These are phyloP conservation scores for Cuniculus paca DNA, from an alignment of 2,797 vertebrate species.

Conservation along the genomic window DNA sequence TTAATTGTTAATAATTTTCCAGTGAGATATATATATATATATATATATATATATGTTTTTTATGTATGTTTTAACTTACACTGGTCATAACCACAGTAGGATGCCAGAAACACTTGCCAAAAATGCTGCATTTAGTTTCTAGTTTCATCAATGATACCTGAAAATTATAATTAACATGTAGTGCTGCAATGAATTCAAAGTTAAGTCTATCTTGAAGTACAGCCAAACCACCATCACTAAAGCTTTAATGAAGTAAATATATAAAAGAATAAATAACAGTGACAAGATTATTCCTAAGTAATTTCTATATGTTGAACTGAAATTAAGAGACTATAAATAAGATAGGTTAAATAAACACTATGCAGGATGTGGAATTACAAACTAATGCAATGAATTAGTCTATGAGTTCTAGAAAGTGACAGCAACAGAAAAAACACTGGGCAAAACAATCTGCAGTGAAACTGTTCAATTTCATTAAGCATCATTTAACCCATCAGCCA, in stretches of 20 bases:
- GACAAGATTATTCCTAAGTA: slow-evolving; percentile 54
- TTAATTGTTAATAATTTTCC: slow-evolving; percentile 47
- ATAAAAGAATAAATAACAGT: slow-evolving; percentile 63
- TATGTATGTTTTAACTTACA: neutral
- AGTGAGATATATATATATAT: neutral
- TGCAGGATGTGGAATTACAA: neutral
- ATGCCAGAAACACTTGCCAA: slow-evolving; percentile 43
- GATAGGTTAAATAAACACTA: slow-evolving; percentile 44
- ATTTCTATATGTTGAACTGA: slow-evolving; percentile 58
- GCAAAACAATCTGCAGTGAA: slow-evolving; percentile 13
- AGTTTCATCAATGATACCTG: slow-evolving; percentile 47
- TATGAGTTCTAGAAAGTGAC: slow-evolving; percentile 37
- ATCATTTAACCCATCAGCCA: slow-evolving; percentile 59
- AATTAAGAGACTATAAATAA: slow-evolving; percentile 43
- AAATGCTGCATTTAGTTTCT: slow-evolving; percentile 58
- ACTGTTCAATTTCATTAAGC: slow-evolving; percentile 54
- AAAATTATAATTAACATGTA: slow-evolving; percentile 60
- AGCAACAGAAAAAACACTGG: slow-evolving; percentile 44
- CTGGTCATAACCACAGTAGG: neutral
- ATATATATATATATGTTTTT: neutral
- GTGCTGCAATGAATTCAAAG: slow-evolving; percentile 41
- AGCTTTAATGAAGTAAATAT: neutral
- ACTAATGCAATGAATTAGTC: slow-evolving; percentile 33
- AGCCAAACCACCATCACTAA: slow-evolving; percentile 47
- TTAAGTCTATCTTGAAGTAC: slow-evolving; percentile 53